These are phyloP conservation scores for Nymphalis polychloros DNA, from an alignment of 2,888 invertebrate species.

Conservation along the genomic window DNA sequence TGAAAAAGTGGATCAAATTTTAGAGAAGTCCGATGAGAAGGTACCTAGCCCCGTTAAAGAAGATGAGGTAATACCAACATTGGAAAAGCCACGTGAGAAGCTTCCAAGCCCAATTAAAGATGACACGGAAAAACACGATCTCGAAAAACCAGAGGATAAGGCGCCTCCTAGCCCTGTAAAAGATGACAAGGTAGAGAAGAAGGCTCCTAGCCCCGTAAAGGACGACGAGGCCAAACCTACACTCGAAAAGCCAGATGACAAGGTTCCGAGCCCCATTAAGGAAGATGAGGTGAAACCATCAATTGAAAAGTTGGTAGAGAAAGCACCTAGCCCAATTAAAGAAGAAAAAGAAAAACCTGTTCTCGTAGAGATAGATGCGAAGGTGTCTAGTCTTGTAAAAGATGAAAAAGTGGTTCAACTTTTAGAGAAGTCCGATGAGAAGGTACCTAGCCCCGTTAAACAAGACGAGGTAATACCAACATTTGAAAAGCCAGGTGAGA, in stretches of 20 bases:
- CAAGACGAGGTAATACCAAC: background rate
- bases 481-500: constrained; percentile 11
- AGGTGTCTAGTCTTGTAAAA: constrained; percentile 26
- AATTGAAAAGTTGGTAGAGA: constrained; percentile 18
- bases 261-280: constrained; percentile 20
- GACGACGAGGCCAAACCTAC: background rate
- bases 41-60: constrained; percentile 20
- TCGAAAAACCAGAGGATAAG: constrained; percentile 22
- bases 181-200: background rate
- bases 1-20: background rate
- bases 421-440: background rate
- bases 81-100: background rate
- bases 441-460: constrained; percentile 8
- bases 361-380: background rate
- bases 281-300: background rate
- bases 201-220: constrained; percentile 12
- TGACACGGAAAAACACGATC: constrained; percentile 16
- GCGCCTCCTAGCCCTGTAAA: constrained; percentile 22
- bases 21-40: constrained; percentile 19
- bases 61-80: background rate
- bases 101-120: constrained; percentile 21
- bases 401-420: constrained; percentile 25
- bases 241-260: background rate
- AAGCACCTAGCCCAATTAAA: constrained; percentile 14
- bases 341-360: constrained; percentile 1